Evolutionary conservation across 1,140 invertebrate species (phyloP).

Genomic region (Penaeus japonicus): DNA sequence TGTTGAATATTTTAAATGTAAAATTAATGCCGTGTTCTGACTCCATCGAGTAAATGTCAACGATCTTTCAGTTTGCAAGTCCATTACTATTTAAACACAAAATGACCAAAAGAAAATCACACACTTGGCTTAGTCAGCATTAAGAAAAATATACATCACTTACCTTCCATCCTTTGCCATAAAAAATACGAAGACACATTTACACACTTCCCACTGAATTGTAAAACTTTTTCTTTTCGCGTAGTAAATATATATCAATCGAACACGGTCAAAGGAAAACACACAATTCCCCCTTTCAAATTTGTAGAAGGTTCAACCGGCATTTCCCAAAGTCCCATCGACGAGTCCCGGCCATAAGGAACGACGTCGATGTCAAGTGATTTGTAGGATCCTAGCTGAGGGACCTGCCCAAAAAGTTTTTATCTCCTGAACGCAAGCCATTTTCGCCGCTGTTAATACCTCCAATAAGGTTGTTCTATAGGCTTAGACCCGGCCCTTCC

Average conservation of each 20-base stretch:
- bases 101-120: no score
- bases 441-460: conserved; percentile 25
- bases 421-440: conserved; percentile 13
- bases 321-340: conserved; percentile 21
- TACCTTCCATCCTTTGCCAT: no score
- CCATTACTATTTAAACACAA: background rate
- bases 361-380: conserved; percentile 48
- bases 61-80: background rate
- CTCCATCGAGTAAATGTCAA: conserved; percentile 18
- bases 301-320: background rate
- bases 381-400: conserved; percentile 42
- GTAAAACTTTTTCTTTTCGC: no score
- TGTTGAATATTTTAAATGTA: conserved; percentile 32
- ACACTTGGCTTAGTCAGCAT: no score
- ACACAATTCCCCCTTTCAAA: background rate
- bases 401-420: conserved; percentile 41
- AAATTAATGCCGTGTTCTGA: conserved; percentile 32
- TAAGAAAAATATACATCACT: no score
- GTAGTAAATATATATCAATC: no score
- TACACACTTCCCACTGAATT: no score
- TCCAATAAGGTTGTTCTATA: conserved; percentile 16
- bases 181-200: no score
- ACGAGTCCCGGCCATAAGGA: conserved; percentile 31
- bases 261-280: background rate
- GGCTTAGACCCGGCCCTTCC: background rate